Conservation (phyloP, 2,797 vertebrate species). For the Denticeps clupeoides region DNA sequence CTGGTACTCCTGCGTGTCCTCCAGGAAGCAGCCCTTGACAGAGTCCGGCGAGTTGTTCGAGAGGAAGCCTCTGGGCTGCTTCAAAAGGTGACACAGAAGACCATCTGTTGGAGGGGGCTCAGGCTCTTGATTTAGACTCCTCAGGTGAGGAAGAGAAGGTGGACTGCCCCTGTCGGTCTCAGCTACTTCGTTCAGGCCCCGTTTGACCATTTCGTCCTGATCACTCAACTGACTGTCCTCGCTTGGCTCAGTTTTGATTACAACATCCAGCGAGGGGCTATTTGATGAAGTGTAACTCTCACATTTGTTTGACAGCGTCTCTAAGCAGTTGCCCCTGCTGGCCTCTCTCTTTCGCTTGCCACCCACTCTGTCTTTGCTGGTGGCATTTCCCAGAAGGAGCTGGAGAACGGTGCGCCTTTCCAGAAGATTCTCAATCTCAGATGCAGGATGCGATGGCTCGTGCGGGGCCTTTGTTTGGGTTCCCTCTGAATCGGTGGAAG, state of each 20-base stretch:
- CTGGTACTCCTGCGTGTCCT: constrained; percentile 56
- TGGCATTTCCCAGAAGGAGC: constrained; percentile 76
- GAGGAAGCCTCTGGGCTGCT: constrained; percentile 76
- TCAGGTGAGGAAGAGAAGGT: constrained; percentile 59
- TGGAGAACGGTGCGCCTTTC: constrained; percentile 94
- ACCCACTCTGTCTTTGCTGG: constrained; percentile 71
- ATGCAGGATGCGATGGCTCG: constrained; percentile 66
- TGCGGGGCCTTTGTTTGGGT: constrained; percentile 57
- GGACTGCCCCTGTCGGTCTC: constrained; percentile 46
- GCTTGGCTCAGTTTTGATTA: constrained; percentile 81
- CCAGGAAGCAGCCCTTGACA: constrained; percentile 57
- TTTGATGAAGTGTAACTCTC: constrained; percentile 49
- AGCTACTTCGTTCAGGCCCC: constrained; percentile 44
- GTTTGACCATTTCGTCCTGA: constrained; percentile 31
- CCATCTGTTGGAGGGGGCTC: constrained; percentile 79
- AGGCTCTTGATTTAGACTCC: constrained; percentile 38
- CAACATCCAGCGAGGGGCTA: constrained; percentile 66
- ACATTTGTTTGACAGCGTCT: constrained; percentile 57
- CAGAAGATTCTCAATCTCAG: constrained; percentile 92
- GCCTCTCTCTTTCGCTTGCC: constrained; percentile 64
- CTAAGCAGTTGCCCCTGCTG: constrained; percentile 52
- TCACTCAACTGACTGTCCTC: constrained; percentile 57
- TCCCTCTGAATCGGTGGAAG: constrained; percentile 63
- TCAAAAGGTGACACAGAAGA: constrained; percentile 83
- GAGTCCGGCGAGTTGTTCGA: constrained; percentile 58